Conservation (phyloP, 2,113 vertebrate species). For the Columba janthina region DNA sequence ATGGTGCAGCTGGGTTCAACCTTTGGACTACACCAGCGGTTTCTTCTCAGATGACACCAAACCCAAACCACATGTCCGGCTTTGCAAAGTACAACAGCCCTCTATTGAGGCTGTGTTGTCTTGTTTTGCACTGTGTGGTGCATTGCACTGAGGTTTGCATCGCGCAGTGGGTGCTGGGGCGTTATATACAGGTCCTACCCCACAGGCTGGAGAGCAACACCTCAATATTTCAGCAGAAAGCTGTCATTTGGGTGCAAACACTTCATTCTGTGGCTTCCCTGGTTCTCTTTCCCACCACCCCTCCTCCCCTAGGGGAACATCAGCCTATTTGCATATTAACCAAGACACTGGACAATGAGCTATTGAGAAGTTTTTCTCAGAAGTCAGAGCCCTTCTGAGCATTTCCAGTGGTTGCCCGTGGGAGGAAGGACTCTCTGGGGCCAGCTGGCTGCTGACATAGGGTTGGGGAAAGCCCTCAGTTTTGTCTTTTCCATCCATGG, state of each 20-base stretch:
- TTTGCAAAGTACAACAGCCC: too few relatives aligned
- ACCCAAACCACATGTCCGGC: neutral
- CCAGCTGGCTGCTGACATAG: neutral
- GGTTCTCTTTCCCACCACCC: neutral
- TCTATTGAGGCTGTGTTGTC: neutral
- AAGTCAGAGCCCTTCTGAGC: neutral
- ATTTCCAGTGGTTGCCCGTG: neutral
- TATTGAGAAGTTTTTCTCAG: accelerated
- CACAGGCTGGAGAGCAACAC: neutral
- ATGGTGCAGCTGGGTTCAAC: neutral
- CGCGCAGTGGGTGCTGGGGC: neutral
- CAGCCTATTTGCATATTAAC: neutral
- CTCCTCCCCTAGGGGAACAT: neutral
- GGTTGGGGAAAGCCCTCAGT: neutral
- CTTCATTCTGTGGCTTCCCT: neutral
- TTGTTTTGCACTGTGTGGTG: too few relatives aligned
- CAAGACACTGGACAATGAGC: neutral
- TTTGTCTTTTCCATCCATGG: neutral
- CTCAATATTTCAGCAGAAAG: neutral
- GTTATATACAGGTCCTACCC: neutral
- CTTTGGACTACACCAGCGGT: neutral
- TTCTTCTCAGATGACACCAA: neutral
- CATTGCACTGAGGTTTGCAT: neutral
- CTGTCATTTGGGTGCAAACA: accelerated
- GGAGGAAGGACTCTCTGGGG: neutral